phyloP scores from a whole-genome alignment of 2,113 vertebrate species.

The Phylloscopus whistleri region DNA sequence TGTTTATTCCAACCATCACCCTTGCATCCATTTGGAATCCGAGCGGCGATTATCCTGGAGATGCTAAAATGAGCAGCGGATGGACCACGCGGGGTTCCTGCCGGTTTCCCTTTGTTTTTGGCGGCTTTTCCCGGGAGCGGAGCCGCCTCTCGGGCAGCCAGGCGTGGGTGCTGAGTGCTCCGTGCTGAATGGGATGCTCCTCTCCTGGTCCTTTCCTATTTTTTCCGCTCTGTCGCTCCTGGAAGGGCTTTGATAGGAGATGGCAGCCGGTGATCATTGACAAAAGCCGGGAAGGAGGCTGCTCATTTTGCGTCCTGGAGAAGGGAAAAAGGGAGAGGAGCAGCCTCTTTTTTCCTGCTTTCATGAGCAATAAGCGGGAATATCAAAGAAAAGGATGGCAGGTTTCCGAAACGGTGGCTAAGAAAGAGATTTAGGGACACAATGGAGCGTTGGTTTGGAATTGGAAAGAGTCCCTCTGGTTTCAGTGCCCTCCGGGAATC shows the following conservation, averaged over 20 bases:
- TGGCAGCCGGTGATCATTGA: conserved; percentile 54
- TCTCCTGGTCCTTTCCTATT: conserved; percentile 52
- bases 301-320: conserved; percentile 46
- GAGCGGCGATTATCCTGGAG: background rate
- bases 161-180: conserved; percentile 37
- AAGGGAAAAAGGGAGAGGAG: conserved; percentile 6
- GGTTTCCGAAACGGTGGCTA: background rate
- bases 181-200: conserved; percentile 37
- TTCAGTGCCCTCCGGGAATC: background rate
- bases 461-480: background rate
- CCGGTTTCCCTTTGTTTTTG: background rate
- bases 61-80: background rate
- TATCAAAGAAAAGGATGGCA: conserved; percentile 31
- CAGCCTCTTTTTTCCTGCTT: background rate
- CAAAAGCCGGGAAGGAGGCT: conserved; percentile 38
- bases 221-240: conserved; percentile 51
- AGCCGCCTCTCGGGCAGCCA: background rate
- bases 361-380: conserved; percentile 37
- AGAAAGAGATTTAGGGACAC: conserved; percentile 29
- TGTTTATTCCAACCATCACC: background rate
- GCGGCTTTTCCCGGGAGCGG: background rate
- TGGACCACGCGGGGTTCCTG: background rate
- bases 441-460: background rate
- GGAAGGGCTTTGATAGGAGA: conserved; percentile 58
- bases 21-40: background rate